A percentile compares a stretch with the other conserved stretches of the same genome.
phyloP scores from a whole-genome alignment of 1,140 invertebrate genomes.

The Drosophila ohnishii region DNA sequence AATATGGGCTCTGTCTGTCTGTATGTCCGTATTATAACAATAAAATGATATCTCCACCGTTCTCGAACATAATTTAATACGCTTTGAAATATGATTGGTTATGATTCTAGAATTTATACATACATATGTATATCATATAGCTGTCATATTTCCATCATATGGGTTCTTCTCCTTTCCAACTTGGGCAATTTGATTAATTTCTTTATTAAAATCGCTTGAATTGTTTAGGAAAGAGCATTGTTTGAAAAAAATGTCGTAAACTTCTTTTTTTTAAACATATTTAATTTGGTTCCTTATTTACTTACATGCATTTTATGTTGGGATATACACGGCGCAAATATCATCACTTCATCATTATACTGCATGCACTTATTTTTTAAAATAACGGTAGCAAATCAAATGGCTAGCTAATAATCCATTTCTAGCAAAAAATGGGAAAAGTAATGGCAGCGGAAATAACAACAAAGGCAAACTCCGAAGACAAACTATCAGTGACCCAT shows the following conservation, averaged over 20 bases:
- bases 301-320: conserved; percentile 33
- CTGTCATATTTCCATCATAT: too few species aligned
- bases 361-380: conserved; percentile 33
- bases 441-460: conserved; percentile 24
- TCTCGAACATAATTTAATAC: too few species aligned
- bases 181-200: too few species aligned
- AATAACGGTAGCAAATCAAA: conserved; percentile 66
- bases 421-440: conserved; percentile 66
- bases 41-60: too few species aligned
- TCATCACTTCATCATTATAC: conserved; percentile 14
- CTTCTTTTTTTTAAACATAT: background rate
- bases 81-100: too few species aligned
- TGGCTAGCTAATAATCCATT: conserved; percentile 71
- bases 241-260: background rate
- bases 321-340: conserved; percentile 15
- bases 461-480: conserved; percentile 67
- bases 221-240: background rate
- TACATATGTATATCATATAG: too few species aligned
- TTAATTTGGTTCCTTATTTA: conserved; percentile 19
- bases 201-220: background rate
- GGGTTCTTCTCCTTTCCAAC: too few species aligned
- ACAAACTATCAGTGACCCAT: conserved; percentile 78
- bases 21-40: too few species aligned
- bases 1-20: too few species aligned
- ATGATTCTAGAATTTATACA: too few species aligned